phyloP scores from a whole-genome alignment of 2,888 invertebrate species.

The Harpalus rufipes region DNA sequence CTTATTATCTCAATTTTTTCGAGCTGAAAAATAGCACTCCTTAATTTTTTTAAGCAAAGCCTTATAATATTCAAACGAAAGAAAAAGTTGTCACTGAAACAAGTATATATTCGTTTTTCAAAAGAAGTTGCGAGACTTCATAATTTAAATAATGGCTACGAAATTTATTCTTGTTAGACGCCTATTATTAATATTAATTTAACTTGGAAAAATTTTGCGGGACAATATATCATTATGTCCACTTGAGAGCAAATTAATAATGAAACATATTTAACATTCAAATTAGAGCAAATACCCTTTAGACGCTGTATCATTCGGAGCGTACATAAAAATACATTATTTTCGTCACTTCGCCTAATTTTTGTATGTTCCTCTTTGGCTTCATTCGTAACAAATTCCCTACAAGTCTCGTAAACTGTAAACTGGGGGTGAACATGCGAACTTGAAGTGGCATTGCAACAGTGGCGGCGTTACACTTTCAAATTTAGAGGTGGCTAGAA shows the following conservation, averaged over 20 bases:
- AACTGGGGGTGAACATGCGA: constrained; percentile 40
- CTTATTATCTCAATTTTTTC: too few species aligned
- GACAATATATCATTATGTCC: not conserved
- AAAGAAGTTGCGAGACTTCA: not conserved
- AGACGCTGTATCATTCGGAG: constrained; percentile 20
- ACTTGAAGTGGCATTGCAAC: constrained; percentile 26
- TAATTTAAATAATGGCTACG: not conserved
- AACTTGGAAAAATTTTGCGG: not conserved
- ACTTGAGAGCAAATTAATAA: constrained; percentile 21
- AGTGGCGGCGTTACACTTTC: not conserved
- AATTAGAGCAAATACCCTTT: constrained; percentile 23
- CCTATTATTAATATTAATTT: not conserved
- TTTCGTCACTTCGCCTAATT: constrained; percentile 49
- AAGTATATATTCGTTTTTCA: not conserved
- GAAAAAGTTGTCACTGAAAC: too few species aligned
- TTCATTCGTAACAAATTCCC: constrained; percentile 44
- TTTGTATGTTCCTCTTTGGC: constrained; percentile 41
- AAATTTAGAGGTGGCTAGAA: too few species aligned
- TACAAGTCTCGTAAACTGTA: constrained; percentile 47
- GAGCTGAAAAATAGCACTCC: too few species aligned
- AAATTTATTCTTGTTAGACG: not conserved
- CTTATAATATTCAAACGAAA: too few species aligned
- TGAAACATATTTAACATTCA: constrained; percentile 29
- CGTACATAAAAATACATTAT: constrained; percentile 48
- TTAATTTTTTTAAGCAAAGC: too few species aligned